Evolutionary conservation across 1,140 invertebrate genomes (phyloP), one percentile per base, ranked within the genome.

Genomic region (Augochlora pura): DNA sequence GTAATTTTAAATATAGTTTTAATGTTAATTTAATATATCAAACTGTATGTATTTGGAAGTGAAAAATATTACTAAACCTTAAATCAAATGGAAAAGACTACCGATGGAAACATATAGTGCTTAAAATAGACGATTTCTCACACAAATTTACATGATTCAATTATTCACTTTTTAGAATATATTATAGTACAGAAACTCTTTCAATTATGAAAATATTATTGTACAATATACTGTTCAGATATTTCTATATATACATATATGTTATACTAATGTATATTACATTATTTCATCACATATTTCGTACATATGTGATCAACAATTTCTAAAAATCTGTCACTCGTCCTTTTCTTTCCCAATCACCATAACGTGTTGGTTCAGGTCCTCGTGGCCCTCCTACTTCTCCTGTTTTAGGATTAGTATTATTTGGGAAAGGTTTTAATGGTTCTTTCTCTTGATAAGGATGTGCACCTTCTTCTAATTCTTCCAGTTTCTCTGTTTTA

Each of bases 311-410:
- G 6, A n/a, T 57, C 7, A n/a, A 7, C 12, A 10, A 46, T 57
- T 27, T 79, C 25, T 77, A 76, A 94, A 99, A 99, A 93, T 99
- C 99, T 14, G 97, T 95, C 18, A 99, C 98, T 90, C 99, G 94
- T 76, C 99, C 99, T 94, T 99, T 99, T 82, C 99, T 94, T 91
- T 99, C 99, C 99, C 99, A 99, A 94, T 99, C 99, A 7, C 99
- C 99, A 94, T 99, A 99, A 85, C 99, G 94, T 46, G 99, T 99
- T 46, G 99, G 99, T 94, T 99, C 99, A 4, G 98, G 99, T 27
- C 99, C 99, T 88, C 95, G 94, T 14, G 99, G 99, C 16, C 99
- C 99, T 80, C 97, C 97, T 76, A 98, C 93, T 94, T 99, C 98
- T 21, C 98, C 99, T 25, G 99, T 99, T 77, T 95, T 86, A 12